Evolutionary conservation across 2,888 invertebrate genomes (phyloP), one percentile per base, ranked within the genome.

Genomic region (Heliconius ismenius): DNA sequence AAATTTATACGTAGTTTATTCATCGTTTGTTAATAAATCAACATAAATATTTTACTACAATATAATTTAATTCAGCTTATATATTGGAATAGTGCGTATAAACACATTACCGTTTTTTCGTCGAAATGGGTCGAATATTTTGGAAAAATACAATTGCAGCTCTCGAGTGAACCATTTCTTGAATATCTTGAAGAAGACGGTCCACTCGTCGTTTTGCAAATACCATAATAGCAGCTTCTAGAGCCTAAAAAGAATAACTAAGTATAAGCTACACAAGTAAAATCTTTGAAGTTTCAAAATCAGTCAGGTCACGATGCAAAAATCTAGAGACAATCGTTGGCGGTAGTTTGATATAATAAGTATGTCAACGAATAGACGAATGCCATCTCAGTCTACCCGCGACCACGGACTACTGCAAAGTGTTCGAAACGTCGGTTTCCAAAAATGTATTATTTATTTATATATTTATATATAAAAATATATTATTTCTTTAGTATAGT

Each of bases 201-300:
- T 91, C 88, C 9, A 92, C 89, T 24, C 90, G 90, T 13, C 91
- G 87, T 2, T 93, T 87, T 0, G 92, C 86, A 68, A 92, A 92
- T 83, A 92, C 92, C 80, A 87, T 84, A 39, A 93, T 84, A 0
- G 86, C 87, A 1, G 84, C 78, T 76, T 93, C 93, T 62, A 94
- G 79, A 49, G 91, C 84, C 93, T 93, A 65, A 39, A 36, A 13
- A 24, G 7, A 15, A 39, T 9, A 13, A 13, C 4, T 11, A 10
- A 21, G 2, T 9, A 28, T 36, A n/a, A 11, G n/a, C 11, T 58
- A 58, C n/a, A 10, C 58, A 58, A 43, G 43, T 32, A 32, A 32
- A 32, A 32, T 6, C 32, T 32, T 32, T 32, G 32, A 32, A 32
- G 32, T 32, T 32, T 32, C 32, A 6, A 32, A 6, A 32, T 32